Conservation (phyloP, 2,797 vertebrate genomes). For the Okamejei kenojei region DNA sequence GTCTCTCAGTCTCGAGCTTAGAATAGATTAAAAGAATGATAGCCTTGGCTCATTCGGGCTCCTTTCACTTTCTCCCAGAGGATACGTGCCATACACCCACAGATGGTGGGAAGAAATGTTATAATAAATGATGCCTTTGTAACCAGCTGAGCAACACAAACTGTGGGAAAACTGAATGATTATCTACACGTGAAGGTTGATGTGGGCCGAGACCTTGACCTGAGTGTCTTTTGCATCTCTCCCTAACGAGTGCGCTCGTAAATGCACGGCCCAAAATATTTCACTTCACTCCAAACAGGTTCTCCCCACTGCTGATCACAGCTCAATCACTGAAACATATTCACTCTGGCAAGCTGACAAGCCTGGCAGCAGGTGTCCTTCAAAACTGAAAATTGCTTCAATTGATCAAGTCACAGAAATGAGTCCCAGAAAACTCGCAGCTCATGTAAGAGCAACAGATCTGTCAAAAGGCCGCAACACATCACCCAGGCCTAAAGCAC, state of each 20-base stretch:
- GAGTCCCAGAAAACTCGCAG: not conserved
- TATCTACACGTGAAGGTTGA: not conserved
- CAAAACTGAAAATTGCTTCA: not conserved
- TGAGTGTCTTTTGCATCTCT: not conserved
- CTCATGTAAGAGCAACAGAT: not conserved
- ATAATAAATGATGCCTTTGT: not conserved
- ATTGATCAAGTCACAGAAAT: not conserved
- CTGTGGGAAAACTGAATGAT: not conserved
- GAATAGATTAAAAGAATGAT: conserved; percentile 7
- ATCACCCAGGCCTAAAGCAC: not conserved
- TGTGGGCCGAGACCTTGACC: not conserved
- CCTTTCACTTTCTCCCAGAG: not conserved
- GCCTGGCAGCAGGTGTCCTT: not conserved
- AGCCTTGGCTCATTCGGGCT: not conserved
- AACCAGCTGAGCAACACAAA: not conserved
- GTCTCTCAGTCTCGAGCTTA: not conserved
- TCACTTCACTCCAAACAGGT: not conserved
- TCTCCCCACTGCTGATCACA: not conserved
- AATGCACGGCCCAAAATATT: not conserved
- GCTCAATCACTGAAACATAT: not conserved
- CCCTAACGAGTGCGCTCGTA: not conserved
- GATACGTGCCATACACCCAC: not conserved
- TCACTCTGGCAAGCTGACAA: not conserved
- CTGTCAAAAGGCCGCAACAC: not conserved
- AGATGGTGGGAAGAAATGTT: conserved; percentile 2